Conservation (phyloP, 2,888 invertebrate species). For the Apamea crenata region DNA sequence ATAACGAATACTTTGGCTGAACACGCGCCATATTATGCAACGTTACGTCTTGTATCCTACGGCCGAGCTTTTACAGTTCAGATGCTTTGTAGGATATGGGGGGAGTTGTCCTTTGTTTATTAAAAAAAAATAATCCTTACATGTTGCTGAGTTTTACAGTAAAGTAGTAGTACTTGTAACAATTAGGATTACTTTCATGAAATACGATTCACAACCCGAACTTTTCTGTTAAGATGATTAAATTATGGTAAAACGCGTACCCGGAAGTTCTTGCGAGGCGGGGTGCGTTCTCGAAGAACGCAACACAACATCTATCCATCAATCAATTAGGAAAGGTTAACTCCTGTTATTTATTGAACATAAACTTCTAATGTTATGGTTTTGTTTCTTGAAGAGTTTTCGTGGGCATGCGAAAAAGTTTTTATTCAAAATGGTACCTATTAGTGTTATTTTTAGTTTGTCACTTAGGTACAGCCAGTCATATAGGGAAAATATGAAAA, state of each 20-base stretch:
- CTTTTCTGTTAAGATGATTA: conserved; percentile 46
- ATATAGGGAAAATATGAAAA: background rate
- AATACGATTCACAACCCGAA: background rate
- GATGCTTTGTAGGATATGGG: conserved; percentile 64
- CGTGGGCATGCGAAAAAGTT: conserved; percentile 12
- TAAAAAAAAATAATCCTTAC: background rate
- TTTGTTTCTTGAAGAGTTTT: conserved; percentile 43
- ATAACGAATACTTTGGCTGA: conserved; percentile 90
- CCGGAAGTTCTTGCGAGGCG: conserved; percentile 7
- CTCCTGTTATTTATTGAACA: conserved; percentile 71
- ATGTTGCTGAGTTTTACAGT: background rate
- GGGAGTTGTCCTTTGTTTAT: conserved; percentile 47
- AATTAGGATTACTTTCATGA: background rate
- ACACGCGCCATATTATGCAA: conserved; percentile 89
- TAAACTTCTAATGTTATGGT: conserved; percentile 52
- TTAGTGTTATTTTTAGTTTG: conserved; percentile 15
- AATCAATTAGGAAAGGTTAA: conserved; percentile 74
- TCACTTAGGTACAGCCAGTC: conserved; percentile 17
- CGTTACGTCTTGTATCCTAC: conserved; percentile 86
- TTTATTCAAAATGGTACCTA: conserved; percentile 26
- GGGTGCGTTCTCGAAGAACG: conserved; percentile 36
- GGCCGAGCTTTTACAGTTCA: conserved; percentile 79
- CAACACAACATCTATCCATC: conserved; percentile 71
- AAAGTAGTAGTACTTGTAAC: no score
- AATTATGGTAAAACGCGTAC: conserved; percentile 33